Evolutionary conservation across 2,888 invertebrate genomes (phyloP).

Genomic region (Macaria notata): DNA sequence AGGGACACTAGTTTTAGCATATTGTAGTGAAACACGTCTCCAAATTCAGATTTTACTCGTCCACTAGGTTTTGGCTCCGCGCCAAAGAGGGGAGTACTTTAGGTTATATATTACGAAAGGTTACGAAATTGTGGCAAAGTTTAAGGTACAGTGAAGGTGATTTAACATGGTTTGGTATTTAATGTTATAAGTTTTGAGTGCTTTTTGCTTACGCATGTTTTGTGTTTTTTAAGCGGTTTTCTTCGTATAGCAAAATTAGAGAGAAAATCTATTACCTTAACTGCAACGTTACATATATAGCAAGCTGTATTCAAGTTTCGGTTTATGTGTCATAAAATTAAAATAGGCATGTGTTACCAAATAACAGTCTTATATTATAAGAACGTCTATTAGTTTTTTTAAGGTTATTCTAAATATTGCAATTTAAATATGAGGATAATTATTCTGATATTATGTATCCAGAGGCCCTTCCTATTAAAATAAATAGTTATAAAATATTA

Average conservation of each 20-base stretch:
- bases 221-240: not conserved
- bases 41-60: slow-evolving; percentile 11
- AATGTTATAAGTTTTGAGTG: slow-evolving; percentile 1
- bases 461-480: too few species aligned
- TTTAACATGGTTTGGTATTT: slow-evolving; percentile 2
- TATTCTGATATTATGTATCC: too few species aligned
- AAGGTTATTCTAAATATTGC: too few species aligned
- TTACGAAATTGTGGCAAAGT: slow-evolving; percentile 15
- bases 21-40: slow-evolving; percentile 17
- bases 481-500: too few species aligned
- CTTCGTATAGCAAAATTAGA: not conserved
- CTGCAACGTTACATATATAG: too few species aligned
- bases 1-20: slow-evolving; percentile 14
- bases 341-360: too few species aligned
- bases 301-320: too few species aligned
- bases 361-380: too few species aligned
- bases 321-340: too few species aligned
- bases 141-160: slow-evolving; percentile 5
- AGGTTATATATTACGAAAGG: slow-evolving; percentile 15
- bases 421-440: too few species aligned
- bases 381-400: too few species aligned
- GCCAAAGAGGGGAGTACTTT: slow-evolving; percentile 15
- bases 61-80: slow-evolving; percentile 7
- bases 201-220: not conserved
- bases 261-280: too few species aligned